These are phyloP conservation scores for Drosophila macrospina DNA, from an alignment of 2,888 invertebrate species.

Conservation along the genomic window DNA sequence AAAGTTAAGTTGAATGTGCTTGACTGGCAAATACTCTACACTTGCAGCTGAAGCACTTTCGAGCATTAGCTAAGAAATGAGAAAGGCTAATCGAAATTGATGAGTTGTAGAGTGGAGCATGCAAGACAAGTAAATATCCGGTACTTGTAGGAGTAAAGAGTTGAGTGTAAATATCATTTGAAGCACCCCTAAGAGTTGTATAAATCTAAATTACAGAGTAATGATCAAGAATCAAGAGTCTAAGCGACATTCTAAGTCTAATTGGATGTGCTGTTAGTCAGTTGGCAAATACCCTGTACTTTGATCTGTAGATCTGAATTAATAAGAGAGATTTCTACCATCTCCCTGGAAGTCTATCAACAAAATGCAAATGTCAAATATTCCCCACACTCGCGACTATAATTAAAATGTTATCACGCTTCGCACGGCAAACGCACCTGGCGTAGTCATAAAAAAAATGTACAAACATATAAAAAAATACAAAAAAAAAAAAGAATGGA, in stretches of 20 bases:
- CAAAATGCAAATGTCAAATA: slow-evolving; percentile 32
- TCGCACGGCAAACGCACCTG: slow-evolving; percentile 54
- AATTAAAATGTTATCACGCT: slow-evolving; percentile 69
- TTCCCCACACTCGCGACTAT: slow-evolving; percentile 22
- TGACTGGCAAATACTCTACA: background rate
- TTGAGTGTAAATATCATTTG: background rate
- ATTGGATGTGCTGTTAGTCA: background rate
- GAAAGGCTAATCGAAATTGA: too few relatives aligned
- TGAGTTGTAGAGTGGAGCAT: too few relatives aligned
- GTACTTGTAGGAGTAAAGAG: background rate
- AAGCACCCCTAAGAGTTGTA: background rate
- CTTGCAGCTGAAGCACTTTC: background rate
- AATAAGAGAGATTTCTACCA: background rate
- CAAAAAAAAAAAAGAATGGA: slow-evolving; percentile 62
- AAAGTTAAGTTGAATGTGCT: background rate
- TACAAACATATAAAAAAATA: slow-evolving; percentile 8
- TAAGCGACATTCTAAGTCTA: too few relatives aligned
- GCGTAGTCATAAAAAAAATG: slow-evolving; percentile 39
- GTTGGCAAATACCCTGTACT: background rate
- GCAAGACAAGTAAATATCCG: too few relatives aligned
- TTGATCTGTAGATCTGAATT: background rate
- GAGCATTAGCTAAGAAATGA: too few relatives aligned
- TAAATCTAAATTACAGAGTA: background rate
- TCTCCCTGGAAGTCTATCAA: slow-evolving; percentile 1
- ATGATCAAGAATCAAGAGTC: too few relatives aligned